Evolutionary conservation across 2,113 vertebrate species (phyloP).

Genomic region (Myiagra hebetior): DNA sequence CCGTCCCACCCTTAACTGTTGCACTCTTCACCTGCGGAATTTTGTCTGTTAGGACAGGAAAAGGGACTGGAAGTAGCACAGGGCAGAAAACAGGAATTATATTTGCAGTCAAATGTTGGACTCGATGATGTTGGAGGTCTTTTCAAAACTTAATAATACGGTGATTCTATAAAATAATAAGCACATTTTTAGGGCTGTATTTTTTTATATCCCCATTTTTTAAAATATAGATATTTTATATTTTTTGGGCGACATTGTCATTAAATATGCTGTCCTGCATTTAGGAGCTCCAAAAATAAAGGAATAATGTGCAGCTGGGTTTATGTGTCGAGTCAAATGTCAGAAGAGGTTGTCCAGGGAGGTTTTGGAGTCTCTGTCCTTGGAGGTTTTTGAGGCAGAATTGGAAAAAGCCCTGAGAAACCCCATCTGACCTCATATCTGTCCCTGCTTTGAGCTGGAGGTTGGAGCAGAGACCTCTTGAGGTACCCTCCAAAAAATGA

Average conservation of each 20-base stretch:
- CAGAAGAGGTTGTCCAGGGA: neutral
- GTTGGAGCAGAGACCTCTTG: neutral
- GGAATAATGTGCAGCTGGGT: neutral
- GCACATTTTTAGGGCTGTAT: neutral
- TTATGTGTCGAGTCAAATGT: neutral
- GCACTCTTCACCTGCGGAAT: neutral
- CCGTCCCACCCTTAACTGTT: neutral
- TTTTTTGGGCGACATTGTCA: neutral
- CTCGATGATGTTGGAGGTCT: neutral
- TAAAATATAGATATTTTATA: neutral
- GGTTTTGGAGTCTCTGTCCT: neutral
- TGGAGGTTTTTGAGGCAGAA: neutral
- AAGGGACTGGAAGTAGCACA: neutral
- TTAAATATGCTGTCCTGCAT: neutral
- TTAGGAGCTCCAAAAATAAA: neutral
- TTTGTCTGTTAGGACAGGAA: neutral
- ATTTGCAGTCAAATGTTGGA: neutral
- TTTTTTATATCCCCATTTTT: neutral
- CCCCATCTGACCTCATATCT: neutral
- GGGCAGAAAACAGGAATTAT: neutral
- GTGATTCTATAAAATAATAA: neutral
- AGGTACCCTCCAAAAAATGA: neutral
- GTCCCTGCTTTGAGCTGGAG: neutral
- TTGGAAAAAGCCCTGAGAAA: neutral
- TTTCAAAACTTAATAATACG: neutral